Conservation (phyloP, 2,797 vertebrate genomes). For the Crenichthys baileyi region DNA sequence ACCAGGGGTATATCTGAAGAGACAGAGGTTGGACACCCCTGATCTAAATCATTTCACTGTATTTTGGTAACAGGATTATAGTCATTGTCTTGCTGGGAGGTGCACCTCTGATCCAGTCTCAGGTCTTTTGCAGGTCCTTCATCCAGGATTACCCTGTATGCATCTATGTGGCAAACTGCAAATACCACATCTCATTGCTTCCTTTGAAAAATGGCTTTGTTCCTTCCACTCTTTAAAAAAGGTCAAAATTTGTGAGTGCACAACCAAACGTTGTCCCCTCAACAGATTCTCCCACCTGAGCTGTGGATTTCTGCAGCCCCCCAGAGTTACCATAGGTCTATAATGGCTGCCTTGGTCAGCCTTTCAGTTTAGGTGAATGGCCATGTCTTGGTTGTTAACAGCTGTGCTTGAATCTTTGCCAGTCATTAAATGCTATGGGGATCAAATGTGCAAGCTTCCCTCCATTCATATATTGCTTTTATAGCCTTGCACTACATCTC, state of each 20-base stretch:
- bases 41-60: not conserved
- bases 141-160: not conserved
- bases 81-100: not conserved
- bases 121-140: not conserved
- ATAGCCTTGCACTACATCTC: not conserved
- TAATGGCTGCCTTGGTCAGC: not conserved
- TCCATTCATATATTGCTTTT: not conserved
- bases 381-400: not conserved
- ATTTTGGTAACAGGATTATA: not conserved
- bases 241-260: no score
- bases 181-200: not conserved
- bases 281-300: no score
- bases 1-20: not conserved
- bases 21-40: not conserved
- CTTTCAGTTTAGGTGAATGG: not conserved
- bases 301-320: no score
- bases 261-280: no score
- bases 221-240: no score
- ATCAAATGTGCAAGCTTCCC: not conserved
- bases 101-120: not conserved
- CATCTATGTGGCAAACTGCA: not conserved
- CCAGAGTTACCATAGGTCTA: not conserved
- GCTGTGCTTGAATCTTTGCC: not conserved
- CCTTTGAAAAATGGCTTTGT: no score
- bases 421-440: not conserved